These are phyloP conservation scores for Drosophila kepulauana DNA, from an alignment of 1,140 invertebrate species.

Conservation along the genomic window DNA sequence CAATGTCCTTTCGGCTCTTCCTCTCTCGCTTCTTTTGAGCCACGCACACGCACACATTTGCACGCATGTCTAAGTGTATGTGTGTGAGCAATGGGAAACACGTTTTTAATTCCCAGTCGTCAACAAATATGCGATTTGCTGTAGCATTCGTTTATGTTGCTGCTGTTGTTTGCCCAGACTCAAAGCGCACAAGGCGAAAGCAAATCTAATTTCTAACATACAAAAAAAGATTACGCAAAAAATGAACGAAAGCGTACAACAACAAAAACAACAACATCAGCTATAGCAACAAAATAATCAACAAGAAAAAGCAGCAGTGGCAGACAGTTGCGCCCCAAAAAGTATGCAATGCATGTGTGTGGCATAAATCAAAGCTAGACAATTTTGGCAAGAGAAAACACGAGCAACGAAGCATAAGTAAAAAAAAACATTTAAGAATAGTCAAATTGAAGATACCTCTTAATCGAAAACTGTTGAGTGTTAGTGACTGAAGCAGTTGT, in stretches of 20 bases:
- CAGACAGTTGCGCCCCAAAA: constrained; percentile 68
- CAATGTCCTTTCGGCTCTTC: not conserved
- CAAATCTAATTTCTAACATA: constrained; percentile 75
- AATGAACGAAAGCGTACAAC: constrained; percentile 41
- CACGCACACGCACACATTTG: constrained; percentile 14
- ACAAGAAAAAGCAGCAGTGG: constrained; percentile 44
- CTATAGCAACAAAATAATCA: constrained; percentile 31
- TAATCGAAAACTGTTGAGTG: not conserved
- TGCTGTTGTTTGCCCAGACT: constrained; percentile 49
- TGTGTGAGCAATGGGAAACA: constrained; percentile 28
- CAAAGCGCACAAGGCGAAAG: constrained; percentile 45
- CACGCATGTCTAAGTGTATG: not conserved
- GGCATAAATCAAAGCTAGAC: constrained; percentile 82
- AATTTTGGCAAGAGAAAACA: constrained; percentile 77
- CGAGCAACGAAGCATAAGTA: constrained; percentile 56
- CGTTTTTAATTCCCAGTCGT: constrained; percentile 72
- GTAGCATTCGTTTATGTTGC: not conserved
- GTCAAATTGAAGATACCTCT: constrained; percentile 10
- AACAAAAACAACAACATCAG: constrained; percentile 45
- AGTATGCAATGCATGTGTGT: constrained; percentile 80
- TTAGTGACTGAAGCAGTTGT: too few species aligned
- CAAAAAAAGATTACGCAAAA: constrained; percentile 65
- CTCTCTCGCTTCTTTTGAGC: not conserved
- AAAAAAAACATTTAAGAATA: constrained; percentile 27
- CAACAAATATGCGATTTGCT: constrained; percentile 56